phyloP scores from a whole-genome alignment of 1,140 invertebrate genomes.

The Sarcophaga bullata region DNA sequence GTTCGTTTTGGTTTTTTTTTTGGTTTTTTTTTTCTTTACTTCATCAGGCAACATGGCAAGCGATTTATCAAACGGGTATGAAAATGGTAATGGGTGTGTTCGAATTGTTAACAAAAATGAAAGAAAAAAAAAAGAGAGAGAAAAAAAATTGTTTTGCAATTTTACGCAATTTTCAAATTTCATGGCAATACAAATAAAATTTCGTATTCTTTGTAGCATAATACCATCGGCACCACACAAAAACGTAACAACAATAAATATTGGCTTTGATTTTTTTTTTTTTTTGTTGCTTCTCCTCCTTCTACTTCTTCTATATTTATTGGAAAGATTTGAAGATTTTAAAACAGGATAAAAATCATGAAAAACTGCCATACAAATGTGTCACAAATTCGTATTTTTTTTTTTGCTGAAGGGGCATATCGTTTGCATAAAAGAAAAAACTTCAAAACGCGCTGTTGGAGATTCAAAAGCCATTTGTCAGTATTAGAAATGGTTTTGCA shows the following conservation, averaged over 20 bases:
- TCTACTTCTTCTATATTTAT: background rate
- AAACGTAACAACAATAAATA: too few species aligned
- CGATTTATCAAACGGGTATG: background rate
- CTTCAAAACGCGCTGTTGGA: background rate
- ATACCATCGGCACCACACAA: background rate
- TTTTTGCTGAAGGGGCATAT: too few species aligned
- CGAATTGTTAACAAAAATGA: too few species aligned
- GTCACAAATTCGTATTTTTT: background rate
- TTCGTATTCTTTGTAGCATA: background rate
- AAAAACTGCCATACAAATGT: slow-evolving; percentile 2
- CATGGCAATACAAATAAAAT: background rate
- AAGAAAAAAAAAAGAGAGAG: too few species aligned
- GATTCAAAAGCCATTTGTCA: slow-evolving; percentile 5
- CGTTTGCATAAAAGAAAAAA: background rate
- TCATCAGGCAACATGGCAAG: background rate
- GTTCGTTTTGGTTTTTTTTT: too few species aligned
- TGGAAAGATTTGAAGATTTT: background rate
- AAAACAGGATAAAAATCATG: background rate
- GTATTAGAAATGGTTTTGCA: background rate
- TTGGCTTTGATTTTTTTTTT: too few species aligned
- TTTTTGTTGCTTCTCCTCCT: too few species aligned
- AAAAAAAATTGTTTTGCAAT: background rate
- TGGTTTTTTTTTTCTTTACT: background rate
- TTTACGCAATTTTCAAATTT: background rate
- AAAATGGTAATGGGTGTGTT: too few species aligned